phyloP scores from a whole-genome alignment of 2,113 vertebrate genomes.

The Solenodon paradoxus region DNA sequence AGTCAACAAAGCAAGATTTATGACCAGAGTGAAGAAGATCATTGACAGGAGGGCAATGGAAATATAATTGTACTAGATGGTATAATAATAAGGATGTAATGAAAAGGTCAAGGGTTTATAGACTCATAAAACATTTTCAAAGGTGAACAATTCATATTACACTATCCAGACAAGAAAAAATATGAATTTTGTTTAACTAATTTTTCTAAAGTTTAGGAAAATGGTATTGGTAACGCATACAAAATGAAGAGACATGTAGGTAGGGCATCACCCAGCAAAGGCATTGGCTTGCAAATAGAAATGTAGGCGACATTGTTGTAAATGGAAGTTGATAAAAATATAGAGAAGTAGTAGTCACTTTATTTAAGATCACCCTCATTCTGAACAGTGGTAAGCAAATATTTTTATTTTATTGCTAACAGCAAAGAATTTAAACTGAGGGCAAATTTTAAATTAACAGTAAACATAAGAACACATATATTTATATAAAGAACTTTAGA shows the following conservation, averaged over 20 bases:
- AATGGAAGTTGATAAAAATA: neutral
- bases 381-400: neutral
- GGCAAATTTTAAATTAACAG: neutral
- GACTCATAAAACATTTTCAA: conserved; percentile 60
- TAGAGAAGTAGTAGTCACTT: neutral
- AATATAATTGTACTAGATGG: conserved; percentile 57
- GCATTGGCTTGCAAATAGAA: neutral
- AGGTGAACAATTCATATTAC: conserved; percentile 30
- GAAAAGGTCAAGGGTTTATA: conserved; percentile 48
- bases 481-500: neutral
- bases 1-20: conserved; percentile 43
- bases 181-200: neutral
- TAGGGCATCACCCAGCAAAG: neutral
- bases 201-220: neutral
- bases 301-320: neutral
- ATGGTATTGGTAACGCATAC: neutral
- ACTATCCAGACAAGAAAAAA: neutral
- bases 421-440: neutral
- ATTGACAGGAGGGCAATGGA: conserved; percentile 32
- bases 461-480: neutral
- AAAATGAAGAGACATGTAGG: neutral
- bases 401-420: neutral
- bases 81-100: conserved; percentile 52
- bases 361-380: neutral
- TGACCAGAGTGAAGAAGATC: neutral